These are phyloP conservation scores for Platerodrilus igneus DNA, from an alignment of 2,888 invertebrate species.

Conservation along the genomic window DNA sequence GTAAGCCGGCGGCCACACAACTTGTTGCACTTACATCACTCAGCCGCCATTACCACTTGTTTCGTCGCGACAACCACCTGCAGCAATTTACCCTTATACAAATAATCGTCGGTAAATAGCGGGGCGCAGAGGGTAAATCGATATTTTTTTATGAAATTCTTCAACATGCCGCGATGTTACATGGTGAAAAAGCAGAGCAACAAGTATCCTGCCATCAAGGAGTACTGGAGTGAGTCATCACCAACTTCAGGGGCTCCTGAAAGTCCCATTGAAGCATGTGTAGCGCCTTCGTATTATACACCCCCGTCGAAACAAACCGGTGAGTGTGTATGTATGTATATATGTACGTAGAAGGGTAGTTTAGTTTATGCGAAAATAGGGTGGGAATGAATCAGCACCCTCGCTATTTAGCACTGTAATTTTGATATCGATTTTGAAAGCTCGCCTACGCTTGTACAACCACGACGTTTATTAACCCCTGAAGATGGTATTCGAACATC, in stretches of 20 bases:
- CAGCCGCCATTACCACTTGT: slow-evolving; percentile 37
- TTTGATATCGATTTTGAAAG: no score
- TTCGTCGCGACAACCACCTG: slow-evolving; percentile 44
- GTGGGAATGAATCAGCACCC: no score
- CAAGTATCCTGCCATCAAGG: slow-evolving; percentile 48
- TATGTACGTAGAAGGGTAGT: no score
- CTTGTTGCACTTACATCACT: slow-evolving; percentile 45
- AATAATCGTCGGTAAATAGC: slow-evolving; percentile 24
- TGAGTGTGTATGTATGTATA: no score
- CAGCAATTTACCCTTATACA: slow-evolving; percentile 32
- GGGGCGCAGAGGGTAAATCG: slow-evolving; percentile 15
- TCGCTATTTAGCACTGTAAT: no score
- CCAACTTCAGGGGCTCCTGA: slow-evolving; percentile 44
- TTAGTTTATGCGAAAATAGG: no score
- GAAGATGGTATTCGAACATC: no score
- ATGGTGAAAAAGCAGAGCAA: slow-evolving; percentile 67
- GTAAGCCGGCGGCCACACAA: slow-evolving; percentile 40
- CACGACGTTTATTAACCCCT: no score
- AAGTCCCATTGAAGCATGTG: slow-evolving; percentile 58
- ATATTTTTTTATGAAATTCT: slow-evolving; percentile 11
- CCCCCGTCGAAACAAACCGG: slow-evolving; percentile 45
- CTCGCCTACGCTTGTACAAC: no score
- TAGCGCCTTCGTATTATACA: slow-evolving; percentile 58
- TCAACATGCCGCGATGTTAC: slow-evolving; percentile 69
- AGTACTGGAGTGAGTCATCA: slow-evolving; percentile 46